Evolutionary conservation across 2,113 vertebrate genomes (phyloP).

Genomic region (Crotalus helleri): DNA sequence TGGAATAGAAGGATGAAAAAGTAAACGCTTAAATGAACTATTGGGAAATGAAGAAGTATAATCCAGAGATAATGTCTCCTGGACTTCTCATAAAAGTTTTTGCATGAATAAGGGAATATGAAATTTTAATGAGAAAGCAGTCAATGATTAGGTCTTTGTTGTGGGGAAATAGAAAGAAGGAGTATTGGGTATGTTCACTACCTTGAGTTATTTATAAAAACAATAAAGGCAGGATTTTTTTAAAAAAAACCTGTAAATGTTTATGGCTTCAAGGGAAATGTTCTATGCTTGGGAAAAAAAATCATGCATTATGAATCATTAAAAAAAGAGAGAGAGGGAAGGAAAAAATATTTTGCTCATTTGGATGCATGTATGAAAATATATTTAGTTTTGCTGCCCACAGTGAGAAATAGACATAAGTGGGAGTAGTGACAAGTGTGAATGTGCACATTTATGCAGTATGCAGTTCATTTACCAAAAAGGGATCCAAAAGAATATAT

Average conservation of each 20-base stretch:
- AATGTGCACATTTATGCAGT: conserved; percentile 5
- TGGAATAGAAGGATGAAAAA: background rate
- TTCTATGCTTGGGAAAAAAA: background rate
- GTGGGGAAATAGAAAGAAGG: background rate
- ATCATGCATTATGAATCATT: background rate
- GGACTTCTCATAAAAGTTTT: background rate
- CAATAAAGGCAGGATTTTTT: background rate
- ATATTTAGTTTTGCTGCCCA: conserved; percentile 5
- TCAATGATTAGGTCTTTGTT: background rate
- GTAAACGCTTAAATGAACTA: background rate
- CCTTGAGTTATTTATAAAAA: background rate
- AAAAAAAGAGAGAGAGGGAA: background rate
- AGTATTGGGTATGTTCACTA: background rate
- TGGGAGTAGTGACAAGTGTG: conserved; percentile 18
- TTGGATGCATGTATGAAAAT: conserved; percentile 2
- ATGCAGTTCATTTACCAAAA: background rate
- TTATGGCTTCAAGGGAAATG: background rate
- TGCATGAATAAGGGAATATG: background rate
- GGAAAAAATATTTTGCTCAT: background rate
- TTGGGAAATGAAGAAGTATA: background rate
- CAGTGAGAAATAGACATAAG: conserved; percentile 14
- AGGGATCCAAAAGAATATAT: background rate
- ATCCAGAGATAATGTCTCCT: background rate
- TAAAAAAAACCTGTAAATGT: background rate
- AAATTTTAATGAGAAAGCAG: background rate